phyloP scores from a whole-genome alignment of 2,797 vertebrate species.

The Parauchenoglanis punctatus region DNA sequence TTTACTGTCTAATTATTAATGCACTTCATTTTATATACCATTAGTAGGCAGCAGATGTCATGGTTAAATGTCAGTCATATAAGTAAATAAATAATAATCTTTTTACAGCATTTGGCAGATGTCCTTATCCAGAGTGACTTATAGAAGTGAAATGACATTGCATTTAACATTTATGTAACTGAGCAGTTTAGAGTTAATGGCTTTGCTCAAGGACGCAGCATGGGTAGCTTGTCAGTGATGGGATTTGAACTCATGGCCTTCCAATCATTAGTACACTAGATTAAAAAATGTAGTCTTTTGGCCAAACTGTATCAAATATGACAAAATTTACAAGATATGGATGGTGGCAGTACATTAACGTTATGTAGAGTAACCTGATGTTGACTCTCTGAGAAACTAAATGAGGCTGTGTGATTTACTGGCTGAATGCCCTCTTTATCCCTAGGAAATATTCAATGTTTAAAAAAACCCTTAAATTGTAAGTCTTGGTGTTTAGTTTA shows the following conservation, averaged over 20 bases:
- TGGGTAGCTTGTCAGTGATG: background rate
- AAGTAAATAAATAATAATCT: slow-evolving; percentile 6
- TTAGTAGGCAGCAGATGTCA: background rate
- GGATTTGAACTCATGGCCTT: background rate
- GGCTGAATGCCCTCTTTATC: slow-evolving; percentile 13
- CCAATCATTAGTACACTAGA: background rate
- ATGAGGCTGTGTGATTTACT: slow-evolving; percentile 21
- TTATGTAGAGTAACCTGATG: background rate
- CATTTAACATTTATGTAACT: background rate
- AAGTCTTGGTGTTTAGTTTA: slow-evolving; percentile 9
- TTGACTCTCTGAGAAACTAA: background rate
- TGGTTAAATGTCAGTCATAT: background rate
- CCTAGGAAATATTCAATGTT: slow-evolving; percentile 29
- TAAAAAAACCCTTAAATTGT: background rate
- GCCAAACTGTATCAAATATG: background rate
- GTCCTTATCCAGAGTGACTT: background rate
- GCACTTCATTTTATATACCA: background rate
- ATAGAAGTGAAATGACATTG: background rate
- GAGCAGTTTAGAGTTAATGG: background rate
- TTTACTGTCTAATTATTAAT: background rate
- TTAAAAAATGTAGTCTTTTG: background rate
- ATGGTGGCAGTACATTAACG: background rate
- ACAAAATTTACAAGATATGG: background rate
- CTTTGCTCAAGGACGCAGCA: background rate
- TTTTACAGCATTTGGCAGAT: background rate